phyloP scores from a whole-genome alignment of 1,140 invertebrate species.

The Panagrolaimus sp. region DNA sequence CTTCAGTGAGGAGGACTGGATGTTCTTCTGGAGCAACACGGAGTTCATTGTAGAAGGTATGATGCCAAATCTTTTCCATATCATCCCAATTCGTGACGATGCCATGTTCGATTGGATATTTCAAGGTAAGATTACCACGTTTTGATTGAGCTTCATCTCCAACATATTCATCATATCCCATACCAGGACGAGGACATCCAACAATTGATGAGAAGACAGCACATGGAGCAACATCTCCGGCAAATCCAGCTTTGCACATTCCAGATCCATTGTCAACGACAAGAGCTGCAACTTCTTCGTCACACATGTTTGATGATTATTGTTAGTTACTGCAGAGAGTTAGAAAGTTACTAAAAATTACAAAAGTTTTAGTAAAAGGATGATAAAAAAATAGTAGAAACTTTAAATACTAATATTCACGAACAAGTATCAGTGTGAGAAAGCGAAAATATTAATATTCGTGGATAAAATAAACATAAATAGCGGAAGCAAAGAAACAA shows the following conservation, averaged over 20 bases:
- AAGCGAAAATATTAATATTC: no score
- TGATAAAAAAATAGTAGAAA: no score
- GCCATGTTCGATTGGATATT: constrained; percentile 91
- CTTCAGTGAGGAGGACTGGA: constrained; percentile 82
- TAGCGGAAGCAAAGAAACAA: no score
- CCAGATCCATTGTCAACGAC: constrained; percentile 83
- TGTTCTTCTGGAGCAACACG: constrained; percentile 88
- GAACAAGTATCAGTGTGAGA: no score
- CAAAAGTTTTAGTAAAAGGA: no score
- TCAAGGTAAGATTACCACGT: constrained; percentile 80
- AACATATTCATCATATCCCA: constrained; percentile 94
- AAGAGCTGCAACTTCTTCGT: constrained; percentile 75
- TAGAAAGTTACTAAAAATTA: no score
- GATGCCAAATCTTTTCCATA: constrained; percentile 95
- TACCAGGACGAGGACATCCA: constrained; percentile 73
- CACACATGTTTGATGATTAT: constrained; percentile 59
- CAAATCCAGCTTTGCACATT: constrained; percentile 73
- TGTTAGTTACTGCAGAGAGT: no score
- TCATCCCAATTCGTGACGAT: constrained; percentile 94
- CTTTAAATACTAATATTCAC: no score
- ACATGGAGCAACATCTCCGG: constrained; percentile 68
- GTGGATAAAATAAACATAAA: no score
- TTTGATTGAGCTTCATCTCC: constrained; percentile 94
- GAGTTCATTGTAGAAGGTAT: constrained; percentile 89
- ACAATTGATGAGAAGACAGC: constrained; percentile 69